Evolutionary conservation across 2,888 invertebrate species (phyloP).

Genomic region (Sylvicola cinctus): DNA sequence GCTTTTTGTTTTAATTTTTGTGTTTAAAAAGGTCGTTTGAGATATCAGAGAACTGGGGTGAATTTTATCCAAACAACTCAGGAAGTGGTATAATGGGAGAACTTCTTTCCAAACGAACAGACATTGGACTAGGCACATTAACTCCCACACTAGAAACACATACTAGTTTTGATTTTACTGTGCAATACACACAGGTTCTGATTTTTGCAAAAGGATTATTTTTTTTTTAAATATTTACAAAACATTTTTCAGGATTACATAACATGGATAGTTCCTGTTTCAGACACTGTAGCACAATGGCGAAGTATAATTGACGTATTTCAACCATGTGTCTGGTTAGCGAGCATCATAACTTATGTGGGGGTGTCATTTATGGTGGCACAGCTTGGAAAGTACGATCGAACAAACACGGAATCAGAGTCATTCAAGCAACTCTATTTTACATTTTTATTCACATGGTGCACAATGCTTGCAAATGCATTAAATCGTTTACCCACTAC

Average conservation of each 20-base stretch:
- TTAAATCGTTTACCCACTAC: not conserved
- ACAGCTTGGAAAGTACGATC: not conserved
- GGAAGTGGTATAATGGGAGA: constrained; percentile 3
- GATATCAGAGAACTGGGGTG: constrained; percentile 3
- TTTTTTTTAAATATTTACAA: too few species aligned
- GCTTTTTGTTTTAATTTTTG: too few species aligned
- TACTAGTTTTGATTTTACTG: constrained; percentile 3
- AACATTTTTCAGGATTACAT: constrained; percentile 3
- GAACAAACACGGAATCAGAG: not conserved
- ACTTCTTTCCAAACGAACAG: not conserved
- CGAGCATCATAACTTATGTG: constrained; percentile 1
- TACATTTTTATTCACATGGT: not conserved
- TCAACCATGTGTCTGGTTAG: constrained; percentile 1
- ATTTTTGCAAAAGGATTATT: too few species aligned
- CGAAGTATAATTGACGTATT: constrained; percentile 2
- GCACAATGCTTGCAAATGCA: not conserved
- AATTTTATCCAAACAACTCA: not conserved
- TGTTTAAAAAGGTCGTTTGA: not conserved
- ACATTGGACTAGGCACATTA: constrained; percentile 3
- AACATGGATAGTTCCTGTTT: constrained; percentile 3
- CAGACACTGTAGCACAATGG: constrained; percentile 2
- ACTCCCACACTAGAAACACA: not conserved
- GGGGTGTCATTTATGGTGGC: constrained; percentile 1
- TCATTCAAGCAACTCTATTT: not conserved
- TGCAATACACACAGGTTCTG: constrained; percentile 4